phyloP scores from a whole-genome alignment of 2,888 invertebrate genomes.

The Drosophila siamana region DNA sequence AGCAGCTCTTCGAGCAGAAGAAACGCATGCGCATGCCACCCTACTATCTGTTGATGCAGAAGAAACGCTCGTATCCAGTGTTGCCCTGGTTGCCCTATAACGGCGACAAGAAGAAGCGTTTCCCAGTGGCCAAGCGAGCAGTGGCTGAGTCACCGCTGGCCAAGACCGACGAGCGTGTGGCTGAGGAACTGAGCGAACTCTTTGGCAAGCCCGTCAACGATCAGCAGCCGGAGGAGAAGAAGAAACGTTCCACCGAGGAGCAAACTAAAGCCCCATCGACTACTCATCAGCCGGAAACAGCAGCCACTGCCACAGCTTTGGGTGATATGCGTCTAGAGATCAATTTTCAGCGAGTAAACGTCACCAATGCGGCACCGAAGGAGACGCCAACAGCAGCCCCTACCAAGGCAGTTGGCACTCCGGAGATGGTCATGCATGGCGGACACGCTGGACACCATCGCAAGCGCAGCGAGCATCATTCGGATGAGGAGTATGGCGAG shows the following conservation, averaged over 20 bases:
- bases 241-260: slow-evolving; percentile 86
- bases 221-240: slow-evolving; percentile 85
- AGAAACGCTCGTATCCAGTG: slow-evolving; percentile 84
- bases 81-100: slow-evolving; percentile 85
- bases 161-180: slow-evolving; percentile 90
- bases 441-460: slow-evolving; percentile 73
- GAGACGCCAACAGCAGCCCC: slow-evolving; percentile 31
- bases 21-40: slow-evolving; percentile 82
- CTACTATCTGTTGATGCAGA: slow-evolving; percentile 83
- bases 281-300: slow-evolving; percentile 53
- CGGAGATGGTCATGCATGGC: slow-evolving; percentile 79
- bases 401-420: slow-evolving; percentile 41
- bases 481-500: slow-evolving; percentile 77
- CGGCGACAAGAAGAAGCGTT: slow-evolving; percentile 86
- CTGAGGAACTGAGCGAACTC: slow-evolving; percentile 89
- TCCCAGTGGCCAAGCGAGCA: slow-evolving; percentile 89
- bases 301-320: slow-evolving; percentile 52
- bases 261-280: slow-evolving; percentile 45
- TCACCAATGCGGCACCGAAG: slow-evolving; percentile 42
- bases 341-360: slow-evolving; percentile 69
- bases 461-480: slow-evolving; percentile 81
- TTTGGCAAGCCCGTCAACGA: slow-evolving; percentile 84
- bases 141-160: slow-evolving; percentile 83
- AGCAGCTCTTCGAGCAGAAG: slow-evolving; percentile 82
- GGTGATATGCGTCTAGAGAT: slow-evolving; percentile 75